A percentile compares a stretch with the other conserved stretches of the same genome.
Conservation (phyloP, 35 echinoderm and acorn worm species). For the Heliocidaris erythrogramma region DNA sequence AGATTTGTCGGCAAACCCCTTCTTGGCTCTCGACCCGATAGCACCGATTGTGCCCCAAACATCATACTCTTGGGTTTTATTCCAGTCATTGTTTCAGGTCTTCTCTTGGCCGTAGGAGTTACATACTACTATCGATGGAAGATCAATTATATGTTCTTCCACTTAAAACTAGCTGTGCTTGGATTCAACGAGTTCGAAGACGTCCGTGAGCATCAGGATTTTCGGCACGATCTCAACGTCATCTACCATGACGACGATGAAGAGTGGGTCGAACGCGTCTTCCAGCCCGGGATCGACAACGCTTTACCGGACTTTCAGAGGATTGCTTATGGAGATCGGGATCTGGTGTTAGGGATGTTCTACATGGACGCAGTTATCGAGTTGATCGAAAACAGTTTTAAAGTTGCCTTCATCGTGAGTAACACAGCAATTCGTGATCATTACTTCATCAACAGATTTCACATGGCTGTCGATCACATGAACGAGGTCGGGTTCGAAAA, state of each 20-base stretch:
- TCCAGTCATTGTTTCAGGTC: too few species aligned
- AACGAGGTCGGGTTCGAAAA: slow-evolving; percentile 19
- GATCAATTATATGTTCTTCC: neutral
- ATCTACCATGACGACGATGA: slow-evolving; percentile 33
- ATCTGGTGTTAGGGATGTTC: slow-evolving; percentile 17
- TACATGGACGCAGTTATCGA: slow-evolving; percentile 20
- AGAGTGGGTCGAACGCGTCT: slow-evolving; percentile 21
- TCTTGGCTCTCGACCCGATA: neutral
- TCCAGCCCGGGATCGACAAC: neutral
- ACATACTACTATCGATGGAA: slow-evolving; percentile 23
- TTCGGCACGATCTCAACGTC: slow-evolving; percentile 2
- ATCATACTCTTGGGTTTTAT: neutral
- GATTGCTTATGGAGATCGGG: neutral
- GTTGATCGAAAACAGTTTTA: neutral
- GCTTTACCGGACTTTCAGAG: neutral
- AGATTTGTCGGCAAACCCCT: neutral
- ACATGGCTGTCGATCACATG: slow-evolving; percentile 20
- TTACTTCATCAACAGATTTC: neutral
- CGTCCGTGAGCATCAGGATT: neutral
- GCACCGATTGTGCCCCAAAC: neutral
- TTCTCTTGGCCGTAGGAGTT: neutral
- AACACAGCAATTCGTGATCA: neutral
- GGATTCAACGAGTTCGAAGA: neutral
- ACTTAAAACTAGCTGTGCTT: neutral
- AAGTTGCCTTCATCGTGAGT: neutral